Evolutionary conservation across 2,888 invertebrate species (phyloP).

Genomic region (Andrena chrysosceles): DNA sequence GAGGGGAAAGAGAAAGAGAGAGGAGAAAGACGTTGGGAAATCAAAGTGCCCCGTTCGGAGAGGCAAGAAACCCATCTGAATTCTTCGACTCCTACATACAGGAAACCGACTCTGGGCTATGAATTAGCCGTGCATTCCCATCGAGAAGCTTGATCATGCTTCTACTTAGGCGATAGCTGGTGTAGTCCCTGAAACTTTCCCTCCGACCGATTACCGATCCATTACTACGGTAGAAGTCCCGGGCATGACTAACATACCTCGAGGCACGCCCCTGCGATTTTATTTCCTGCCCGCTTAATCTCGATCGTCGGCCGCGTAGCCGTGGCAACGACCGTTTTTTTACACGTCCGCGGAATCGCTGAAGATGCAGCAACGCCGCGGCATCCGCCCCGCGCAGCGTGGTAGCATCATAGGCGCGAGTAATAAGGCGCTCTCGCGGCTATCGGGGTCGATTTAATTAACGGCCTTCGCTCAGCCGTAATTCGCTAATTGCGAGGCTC

Average conservation of each 20-base stretch:
- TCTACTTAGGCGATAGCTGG: conserved; percentile 16
- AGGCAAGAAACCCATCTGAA: conserved; percentile 3
- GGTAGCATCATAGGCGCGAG: conserved; percentile 71
- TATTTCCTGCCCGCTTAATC: conserved; percentile 25
- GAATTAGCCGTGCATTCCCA: neutral
- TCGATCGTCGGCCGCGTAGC: conserved; percentile 13
- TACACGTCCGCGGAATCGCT: conserved; percentile 15
- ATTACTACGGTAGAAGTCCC: conserved; percentile 10
- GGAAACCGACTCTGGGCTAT: neutral
- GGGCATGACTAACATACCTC: conserved; percentile 22
- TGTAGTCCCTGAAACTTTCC: conserved; percentile 3
- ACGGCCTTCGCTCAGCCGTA: conserved; percentile 79
- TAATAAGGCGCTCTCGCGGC: conserved; percentile 75
- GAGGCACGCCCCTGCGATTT: conserved; percentile 35
- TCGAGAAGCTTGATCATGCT: neutral
- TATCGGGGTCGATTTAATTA: conserved; percentile 82
- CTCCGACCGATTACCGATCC: conserved; percentile 13
- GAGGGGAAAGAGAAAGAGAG: too few relatives aligned
- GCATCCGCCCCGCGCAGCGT: neutral
- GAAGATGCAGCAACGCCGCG: neutral
- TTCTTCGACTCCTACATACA: neutral
- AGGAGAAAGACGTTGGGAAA: neutral
- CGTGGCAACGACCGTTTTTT: conserved; percentile 6
- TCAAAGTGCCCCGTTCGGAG: neutral
- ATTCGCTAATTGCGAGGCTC: conserved; percentile 81